Evolutionary conservation across 2,888 invertebrate species (phyloP), one percentile per base, ranked within the genome.

Genomic region (Chorisops tibialis): DNA sequence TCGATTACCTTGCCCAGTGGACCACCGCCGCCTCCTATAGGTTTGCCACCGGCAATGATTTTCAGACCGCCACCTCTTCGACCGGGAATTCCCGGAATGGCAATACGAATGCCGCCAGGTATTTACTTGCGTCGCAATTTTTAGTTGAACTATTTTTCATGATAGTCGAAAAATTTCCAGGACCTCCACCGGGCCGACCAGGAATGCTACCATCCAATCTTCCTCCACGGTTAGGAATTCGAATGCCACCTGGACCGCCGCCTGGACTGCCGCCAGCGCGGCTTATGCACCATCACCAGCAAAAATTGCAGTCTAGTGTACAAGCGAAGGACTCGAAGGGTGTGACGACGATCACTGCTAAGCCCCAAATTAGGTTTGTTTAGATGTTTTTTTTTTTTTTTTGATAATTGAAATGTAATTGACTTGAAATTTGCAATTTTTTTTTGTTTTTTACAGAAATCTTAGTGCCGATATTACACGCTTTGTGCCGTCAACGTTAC

Each of bases 401-500:
- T n/a, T n/a, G 18, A 50, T 45, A 4, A 11, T 14, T 18, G 11
- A 11, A 18, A 18, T 11, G 9, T 18, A 11, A 35, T 21, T 49
- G 1, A 30, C 4, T 49, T 12, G n/a, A 9, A 14, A 12, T 2
- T 39, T 18, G 54, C 61, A n/a, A n/a, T 35, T 16, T 3, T 48
- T 52, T 45, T 43, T 35, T 63, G 41, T 2, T 30, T n/a, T 60
- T 62, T 64, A 2, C 38, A 77, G 78, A 68, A 94, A 93, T 79
- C 80, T 95, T 37, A 92, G 91, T 37, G 93, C 93, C 0, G 98
- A 99, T 78, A 93, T 97, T 1, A 99, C 97, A 0, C 82, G 95
- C 62, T 97, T 98, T 79, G 89, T 95, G 49, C 97, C 97, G 0
- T 95, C 95, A 0, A 89, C 97, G 0, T 80, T 98, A 56, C 84